phyloP scores from a whole-genome alignment of 2,888 invertebrate genomes.

The Cryptosula pallasiana region DNA sequence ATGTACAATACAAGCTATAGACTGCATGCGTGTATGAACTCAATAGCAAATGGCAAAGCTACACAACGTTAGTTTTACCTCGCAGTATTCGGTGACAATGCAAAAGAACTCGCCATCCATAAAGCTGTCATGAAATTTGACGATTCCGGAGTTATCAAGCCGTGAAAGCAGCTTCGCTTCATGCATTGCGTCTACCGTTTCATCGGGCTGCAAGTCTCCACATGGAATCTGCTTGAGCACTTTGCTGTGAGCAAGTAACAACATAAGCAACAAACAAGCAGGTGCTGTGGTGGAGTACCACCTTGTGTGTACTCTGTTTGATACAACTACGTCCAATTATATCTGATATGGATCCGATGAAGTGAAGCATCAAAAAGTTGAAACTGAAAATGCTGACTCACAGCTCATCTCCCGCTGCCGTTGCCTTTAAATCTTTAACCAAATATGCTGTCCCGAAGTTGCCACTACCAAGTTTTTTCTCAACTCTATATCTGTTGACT shows the following conservation, averaged over 20 bases:
- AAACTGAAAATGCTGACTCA: too few species aligned
- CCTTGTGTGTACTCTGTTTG: too few species aligned
- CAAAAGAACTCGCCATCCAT: slow-evolving; percentile 52
- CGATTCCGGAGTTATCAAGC: slow-evolving; percentile 50
- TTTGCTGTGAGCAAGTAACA: too few species aligned
- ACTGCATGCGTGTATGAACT: too few species aligned
- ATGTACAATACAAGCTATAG: neutral
- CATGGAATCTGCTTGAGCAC: slow-evolving; percentile 53
- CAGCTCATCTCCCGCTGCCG: slow-evolving; percentile 39
- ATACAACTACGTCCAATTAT: too few species aligned
- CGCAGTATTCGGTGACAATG: slow-evolving; percentile 54
- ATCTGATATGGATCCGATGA: too few species aligned
- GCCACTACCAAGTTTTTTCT: slow-evolving; percentile 50
- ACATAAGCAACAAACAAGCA: too few species aligned
- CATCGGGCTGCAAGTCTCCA: slow-evolving; percentile 51
- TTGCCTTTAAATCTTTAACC: slow-evolving; percentile 36
- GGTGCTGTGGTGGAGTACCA: too few species aligned
- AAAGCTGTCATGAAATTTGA: slow-evolving; percentile 52
- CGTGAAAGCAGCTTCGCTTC: slow-evolving; percentile 51
- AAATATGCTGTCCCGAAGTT: slow-evolving; percentile 53
- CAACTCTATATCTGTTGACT: slow-evolving; percentile 48
- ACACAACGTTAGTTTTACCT: slow-evolving; percentile 35
- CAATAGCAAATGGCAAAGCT: too few species aligned
- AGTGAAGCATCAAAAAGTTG: too few species aligned
- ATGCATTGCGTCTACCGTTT: slow-evolving; percentile 50